Conservation (phyloP, 2,113 vertebrate species). For the Hyperoodon ampullatus region DNA sequence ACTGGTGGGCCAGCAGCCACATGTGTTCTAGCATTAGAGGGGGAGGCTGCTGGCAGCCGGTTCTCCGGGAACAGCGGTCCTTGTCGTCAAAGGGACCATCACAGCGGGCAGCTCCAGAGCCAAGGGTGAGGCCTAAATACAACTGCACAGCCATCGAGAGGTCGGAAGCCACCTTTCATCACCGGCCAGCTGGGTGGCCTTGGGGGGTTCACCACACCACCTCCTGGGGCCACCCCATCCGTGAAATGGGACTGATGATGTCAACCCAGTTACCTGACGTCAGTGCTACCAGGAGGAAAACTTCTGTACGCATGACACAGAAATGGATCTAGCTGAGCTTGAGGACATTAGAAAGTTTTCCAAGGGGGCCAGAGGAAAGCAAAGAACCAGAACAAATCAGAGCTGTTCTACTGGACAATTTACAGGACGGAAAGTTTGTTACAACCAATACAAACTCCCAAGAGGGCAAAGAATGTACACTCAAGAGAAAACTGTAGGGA, state of each 20-base stretch:
- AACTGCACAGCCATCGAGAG: background rate
- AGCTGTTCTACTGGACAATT: background rate
- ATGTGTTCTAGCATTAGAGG: background rate
- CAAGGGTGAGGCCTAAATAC: background rate
- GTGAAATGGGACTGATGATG: background rate
- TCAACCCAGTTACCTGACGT: background rate
- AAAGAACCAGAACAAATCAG: background rate
- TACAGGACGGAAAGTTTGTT: background rate
- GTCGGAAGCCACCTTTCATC: background rate
- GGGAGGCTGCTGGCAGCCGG: background rate
- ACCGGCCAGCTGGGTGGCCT: background rate
- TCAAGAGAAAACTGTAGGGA: background rate
- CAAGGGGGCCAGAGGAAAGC: background rate
- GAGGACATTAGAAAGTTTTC: background rate
- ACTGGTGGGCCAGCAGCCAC: background rate
- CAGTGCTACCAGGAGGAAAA: background rate
- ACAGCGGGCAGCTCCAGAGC: background rate
- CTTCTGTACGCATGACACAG: accelerated
- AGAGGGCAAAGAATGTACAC: background rate
- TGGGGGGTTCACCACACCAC: accelerated
- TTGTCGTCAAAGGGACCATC: background rate
- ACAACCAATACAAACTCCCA: background rate
- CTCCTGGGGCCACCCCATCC: background rate
- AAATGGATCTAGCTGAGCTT: background rate
- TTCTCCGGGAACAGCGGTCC: background rate